These are phyloP conservation scores for Corticium candelabrum DNA, from an alignment of 37 sponge, comb jelly and placozoan genomes.

Conservation along the genomic window DNA sequence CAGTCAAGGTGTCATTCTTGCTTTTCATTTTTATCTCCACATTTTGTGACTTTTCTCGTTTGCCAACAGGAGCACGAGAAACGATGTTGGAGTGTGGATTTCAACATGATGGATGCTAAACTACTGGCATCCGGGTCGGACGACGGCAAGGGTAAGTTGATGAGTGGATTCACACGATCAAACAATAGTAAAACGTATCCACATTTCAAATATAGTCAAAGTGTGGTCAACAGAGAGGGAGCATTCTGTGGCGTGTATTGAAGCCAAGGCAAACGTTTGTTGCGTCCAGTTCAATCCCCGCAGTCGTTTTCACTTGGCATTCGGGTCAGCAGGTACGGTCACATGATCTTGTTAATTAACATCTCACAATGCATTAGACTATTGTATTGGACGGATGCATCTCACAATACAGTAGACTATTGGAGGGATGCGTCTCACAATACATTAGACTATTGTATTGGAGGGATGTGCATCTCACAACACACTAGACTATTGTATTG, in stretches of 20 bases:
- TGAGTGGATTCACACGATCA: not conserved
- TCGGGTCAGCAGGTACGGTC: conserved; percentile 61
- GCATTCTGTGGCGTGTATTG: conserved; percentile 26
- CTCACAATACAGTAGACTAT: too few relatives aligned
- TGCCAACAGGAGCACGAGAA: conserved; percentile 54
- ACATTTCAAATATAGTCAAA: conserved; percentile 33
- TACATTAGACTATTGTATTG: too few relatives aligned
- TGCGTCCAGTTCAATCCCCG: conserved; percentile 61
- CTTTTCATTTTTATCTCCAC: too few relatives aligned
- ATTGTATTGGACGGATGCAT: too few relatives aligned
- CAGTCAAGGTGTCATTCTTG: too few relatives aligned
- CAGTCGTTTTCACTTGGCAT: conserved; percentile 41
- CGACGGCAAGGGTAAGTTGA: conserved; percentile 52
- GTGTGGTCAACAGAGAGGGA: conserved; percentile 39
- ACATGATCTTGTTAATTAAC: too few relatives aligned
- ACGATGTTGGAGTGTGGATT: conserved; percentile 71
- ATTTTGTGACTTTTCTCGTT: too few relatives aligned
- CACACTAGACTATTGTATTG: too few relatives aligned
- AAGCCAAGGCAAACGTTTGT: conserved; percentile 64
- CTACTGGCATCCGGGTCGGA: conserved; percentile 71
- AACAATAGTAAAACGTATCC: too few relatives aligned
- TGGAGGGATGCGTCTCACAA: too few relatives aligned
- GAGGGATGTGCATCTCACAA: too few relatives aligned
- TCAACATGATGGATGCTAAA: conserved; percentile 43
- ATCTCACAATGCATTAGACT: too few relatives aligned